Percentiles rank a stretch among this genome's conserved stretches.
These are phyloP conservation scores for Nomada lathburiana DNA, from an alignment of 2,888 invertebrate species.

Conservation along the genomic window DNA sequence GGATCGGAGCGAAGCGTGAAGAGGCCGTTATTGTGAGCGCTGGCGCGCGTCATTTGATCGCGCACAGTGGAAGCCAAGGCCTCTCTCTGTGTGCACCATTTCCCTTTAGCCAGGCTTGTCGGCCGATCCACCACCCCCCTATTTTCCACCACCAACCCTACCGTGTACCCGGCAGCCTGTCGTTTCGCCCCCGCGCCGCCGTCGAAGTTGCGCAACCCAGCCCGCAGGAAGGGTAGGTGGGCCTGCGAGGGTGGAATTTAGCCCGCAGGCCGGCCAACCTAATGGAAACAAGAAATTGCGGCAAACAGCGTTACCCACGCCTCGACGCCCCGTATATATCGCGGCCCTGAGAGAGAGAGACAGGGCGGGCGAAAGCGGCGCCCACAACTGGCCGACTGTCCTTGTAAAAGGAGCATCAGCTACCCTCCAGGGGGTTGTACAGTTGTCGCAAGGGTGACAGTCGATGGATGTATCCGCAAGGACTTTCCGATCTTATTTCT, in stretches of 20 bases:
- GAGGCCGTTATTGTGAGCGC: constrained; percentile 83
- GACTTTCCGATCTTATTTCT: constrained; percentile 24
- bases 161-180: background rate
- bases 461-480: constrained; percentile 7
- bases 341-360: constrained; percentile 40
- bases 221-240: constrained; percentile 61
- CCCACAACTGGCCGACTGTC: constrained; percentile 19
- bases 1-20: constrained; percentile 75
- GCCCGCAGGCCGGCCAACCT: constrained; percentile 83
- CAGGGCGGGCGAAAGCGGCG: constrained; percentile 26
- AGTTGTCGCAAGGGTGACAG: constrained; percentile 13
- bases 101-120: constrained; percentile 65
- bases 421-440: background rate
- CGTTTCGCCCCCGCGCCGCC: constrained; percentile 43
- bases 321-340: constrained; percentile 83
- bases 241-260: constrained; percentile 76
- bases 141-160: constrained; percentile 56
- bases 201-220: constrained; percentile 72
- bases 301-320: constrained; percentile 83
- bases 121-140: constrained; percentile 35
- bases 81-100: constrained; percentile 75
- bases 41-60: constrained; percentile 84
- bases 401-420: constrained; percentile 44
- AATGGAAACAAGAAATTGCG: constrained; percentile 85
- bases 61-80: constrained; percentile 76